phyloP scores from a whole-genome alignment of 2,888 invertebrate species.

The Macroteleia sp. region DNA sequence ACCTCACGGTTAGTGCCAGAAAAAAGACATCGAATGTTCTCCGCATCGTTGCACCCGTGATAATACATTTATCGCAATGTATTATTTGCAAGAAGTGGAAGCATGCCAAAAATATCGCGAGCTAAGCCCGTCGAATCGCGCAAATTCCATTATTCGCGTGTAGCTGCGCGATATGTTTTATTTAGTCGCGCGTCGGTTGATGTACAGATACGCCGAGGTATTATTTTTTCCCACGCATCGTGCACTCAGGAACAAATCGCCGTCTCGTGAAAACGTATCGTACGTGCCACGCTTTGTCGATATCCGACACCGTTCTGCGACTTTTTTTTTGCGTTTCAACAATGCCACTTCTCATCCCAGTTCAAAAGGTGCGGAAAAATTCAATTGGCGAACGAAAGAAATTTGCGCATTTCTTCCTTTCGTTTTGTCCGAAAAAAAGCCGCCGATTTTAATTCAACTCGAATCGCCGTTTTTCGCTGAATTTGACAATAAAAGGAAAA shows the following conservation, averaged over 20 bases:
- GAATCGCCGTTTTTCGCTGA: no score
- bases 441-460: no score
- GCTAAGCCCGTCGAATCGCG: constrained; percentile 33
- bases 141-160: constrained; percentile 51
- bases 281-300: constrained; percentile 40
- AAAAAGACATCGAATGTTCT: constrained; percentile 12
- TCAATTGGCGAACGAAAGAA: constrained; percentile 12
- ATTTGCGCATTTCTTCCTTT: no score
- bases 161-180: constrained; percentile 43
- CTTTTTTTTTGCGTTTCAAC: constrained; percentile 15
- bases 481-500: no score
- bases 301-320: constrained; percentile 14
- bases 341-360: constrained; percentile 6
- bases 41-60: constrained; percentile 3
- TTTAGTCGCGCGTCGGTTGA: constrained; percentile 34
- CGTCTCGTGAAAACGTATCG: constrained; percentile 40
- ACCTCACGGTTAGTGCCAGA: constrained; percentile 1
- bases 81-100: constrained; percentile 49
- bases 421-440: no score
- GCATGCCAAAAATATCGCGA: constrained; percentile 52
- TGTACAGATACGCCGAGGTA: constrained; percentile 34
- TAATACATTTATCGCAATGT: constrained; percentile 52
- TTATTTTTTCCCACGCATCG: constrained; percentile 43
- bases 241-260: constrained; percentile 36
- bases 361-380: constrained; percentile 11